Percentiles rank a stretch among this genome's conserved stretches.
phyloP scores from a whole-genome alignment of 2,888 invertebrate genomes.

The Macroteleia sp. region DNA sequence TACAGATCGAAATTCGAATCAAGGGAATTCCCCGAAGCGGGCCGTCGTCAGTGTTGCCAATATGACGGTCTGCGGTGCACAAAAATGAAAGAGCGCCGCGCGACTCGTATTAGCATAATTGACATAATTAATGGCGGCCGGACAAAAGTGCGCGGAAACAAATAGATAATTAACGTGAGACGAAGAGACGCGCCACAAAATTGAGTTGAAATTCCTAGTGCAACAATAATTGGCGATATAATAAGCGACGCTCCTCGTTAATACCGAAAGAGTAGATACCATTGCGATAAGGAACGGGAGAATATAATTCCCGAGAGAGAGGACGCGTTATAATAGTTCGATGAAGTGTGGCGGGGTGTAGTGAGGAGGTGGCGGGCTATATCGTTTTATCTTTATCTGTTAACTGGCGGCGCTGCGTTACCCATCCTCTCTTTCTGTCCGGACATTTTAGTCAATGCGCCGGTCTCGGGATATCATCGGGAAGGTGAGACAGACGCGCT shows the following conservation, averaged over 20 bases:
- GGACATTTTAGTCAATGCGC: constrained; percentile 61
- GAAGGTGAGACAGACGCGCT: constrained; percentile 81
- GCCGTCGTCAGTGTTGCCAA: constrained; percentile 36
- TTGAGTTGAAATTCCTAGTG: constrained; percentile 61
- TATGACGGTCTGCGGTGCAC: constrained; percentile 29
- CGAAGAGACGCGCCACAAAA: constrained; percentile 51
- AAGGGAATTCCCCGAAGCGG: constrained; percentile 38
- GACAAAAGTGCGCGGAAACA: constrained; percentile 55
- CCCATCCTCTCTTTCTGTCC: constrained; percentile 22
- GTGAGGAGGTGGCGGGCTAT: constrained; percentile 15
- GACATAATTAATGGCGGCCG: constrained; percentile 52
- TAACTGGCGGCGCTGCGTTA: neutral
- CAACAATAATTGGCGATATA: constrained; percentile 64
- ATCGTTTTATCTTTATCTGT: constrained; percentile 2
- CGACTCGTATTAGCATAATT: constrained; percentile 51
- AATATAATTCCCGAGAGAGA: constrained; percentile 58
- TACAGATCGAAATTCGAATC: constrained; percentile 27
- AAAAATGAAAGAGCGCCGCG: constrained; percentile 42
- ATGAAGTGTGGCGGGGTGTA: no score
- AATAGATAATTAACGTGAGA: constrained; percentile 62
- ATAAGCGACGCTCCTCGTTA: constrained; percentile 64
- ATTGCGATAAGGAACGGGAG: constrained; percentile 60
- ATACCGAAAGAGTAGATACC: constrained; percentile 62
- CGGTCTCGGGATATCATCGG: constrained; percentile 77
- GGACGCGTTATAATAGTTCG: constrained; percentile 53